These are phyloP conservation scores for Halcyon badia DNA, from an alignment of 2,797 vertebrate species.

Conservation along the genomic window DNA sequence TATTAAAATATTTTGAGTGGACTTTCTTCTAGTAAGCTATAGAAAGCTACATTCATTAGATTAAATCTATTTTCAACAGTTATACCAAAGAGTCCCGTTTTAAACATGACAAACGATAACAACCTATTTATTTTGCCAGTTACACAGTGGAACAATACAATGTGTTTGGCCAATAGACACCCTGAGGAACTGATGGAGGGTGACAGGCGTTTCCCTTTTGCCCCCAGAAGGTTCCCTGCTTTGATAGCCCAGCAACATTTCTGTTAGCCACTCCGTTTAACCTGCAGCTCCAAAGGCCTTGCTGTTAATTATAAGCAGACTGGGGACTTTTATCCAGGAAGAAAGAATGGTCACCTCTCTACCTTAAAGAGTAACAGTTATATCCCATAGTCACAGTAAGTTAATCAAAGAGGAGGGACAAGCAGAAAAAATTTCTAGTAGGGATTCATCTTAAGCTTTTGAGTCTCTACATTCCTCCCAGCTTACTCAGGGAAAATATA, in stretches of 20 bases:
- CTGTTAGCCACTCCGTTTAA: not conserved
- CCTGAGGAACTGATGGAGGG: slow-evolving; percentile 6
- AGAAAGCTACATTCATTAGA: not conserved
- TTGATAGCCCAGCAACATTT: not conserved
- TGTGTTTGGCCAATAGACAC: slow-evolving; percentile 15
- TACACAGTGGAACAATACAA: not conserved
- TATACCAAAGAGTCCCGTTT: not conserved
- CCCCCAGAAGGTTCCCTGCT: not conserved
- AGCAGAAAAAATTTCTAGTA: not conserved
- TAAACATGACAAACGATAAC: not conserved
- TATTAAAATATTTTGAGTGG: not conserved
- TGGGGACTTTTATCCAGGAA: not conserved
- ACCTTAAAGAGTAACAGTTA: not conserved
- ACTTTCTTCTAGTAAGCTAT: not conserved
- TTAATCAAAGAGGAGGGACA: slow-evolving; percentile 1
- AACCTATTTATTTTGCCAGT: slow-evolving; percentile 4
- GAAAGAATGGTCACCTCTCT: not conserved
- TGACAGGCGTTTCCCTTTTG: not conserved
- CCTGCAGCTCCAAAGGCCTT: not conserved
- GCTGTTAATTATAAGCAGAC: not conserved
- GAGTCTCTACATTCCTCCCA: slow-evolving; percentile 13
- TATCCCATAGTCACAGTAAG: not conserved
- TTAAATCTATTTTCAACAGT: not conserved
- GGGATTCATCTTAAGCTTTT: slow-evolving; percentile 5
- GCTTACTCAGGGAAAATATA: slow-evolving; percentile 24